Evolutionary conservation across 2,113 vertebrate genomes (phyloP).

Genomic region (Daphoenositta chrysoptera): DNA sequence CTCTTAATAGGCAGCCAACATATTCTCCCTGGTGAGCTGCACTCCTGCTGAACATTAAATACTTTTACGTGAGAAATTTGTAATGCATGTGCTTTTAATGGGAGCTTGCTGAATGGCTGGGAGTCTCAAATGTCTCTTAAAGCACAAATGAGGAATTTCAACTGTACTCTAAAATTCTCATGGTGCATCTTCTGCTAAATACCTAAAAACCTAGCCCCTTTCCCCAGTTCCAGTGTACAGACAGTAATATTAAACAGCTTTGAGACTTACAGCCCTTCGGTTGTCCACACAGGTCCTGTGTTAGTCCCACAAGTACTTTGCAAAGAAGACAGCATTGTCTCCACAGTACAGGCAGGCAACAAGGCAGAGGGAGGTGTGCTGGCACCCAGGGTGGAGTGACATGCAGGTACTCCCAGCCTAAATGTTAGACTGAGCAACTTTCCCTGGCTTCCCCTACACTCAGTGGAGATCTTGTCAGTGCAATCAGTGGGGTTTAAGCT

Average conservation of each 20-base stretch:
- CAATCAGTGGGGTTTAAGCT: not conserved
- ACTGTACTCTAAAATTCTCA: not conserved
- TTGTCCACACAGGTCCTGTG: not conserved
- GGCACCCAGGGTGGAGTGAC: not conserved
- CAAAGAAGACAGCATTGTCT: not conserved
- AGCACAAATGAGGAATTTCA: slow-evolving; percentile 8
- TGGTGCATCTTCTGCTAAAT: not conserved
- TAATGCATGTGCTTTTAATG: not conserved
- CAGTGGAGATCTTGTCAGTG: not conserved
- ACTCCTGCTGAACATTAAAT: not conserved
- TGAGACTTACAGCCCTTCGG: not conserved
- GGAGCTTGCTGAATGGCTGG: not conserved
- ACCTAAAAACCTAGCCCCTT: not conserved
- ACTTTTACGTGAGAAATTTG: not conserved
- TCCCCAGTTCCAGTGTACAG: not conserved
- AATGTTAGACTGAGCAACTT: not conserved
- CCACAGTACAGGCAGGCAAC: not conserved
- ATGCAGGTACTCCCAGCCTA: not conserved
- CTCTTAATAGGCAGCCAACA: not conserved
- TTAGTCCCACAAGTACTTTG: not conserved
- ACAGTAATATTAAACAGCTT: not conserved
- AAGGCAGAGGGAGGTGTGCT: not conserved
- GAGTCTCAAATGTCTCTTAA: slow-evolving; percentile 51
- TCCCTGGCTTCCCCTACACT: not conserved
- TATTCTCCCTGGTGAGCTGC: not conserved